Conservation (phyloP, 2,113 vertebrate genomes). For the Centropus unirufus region DNA sequence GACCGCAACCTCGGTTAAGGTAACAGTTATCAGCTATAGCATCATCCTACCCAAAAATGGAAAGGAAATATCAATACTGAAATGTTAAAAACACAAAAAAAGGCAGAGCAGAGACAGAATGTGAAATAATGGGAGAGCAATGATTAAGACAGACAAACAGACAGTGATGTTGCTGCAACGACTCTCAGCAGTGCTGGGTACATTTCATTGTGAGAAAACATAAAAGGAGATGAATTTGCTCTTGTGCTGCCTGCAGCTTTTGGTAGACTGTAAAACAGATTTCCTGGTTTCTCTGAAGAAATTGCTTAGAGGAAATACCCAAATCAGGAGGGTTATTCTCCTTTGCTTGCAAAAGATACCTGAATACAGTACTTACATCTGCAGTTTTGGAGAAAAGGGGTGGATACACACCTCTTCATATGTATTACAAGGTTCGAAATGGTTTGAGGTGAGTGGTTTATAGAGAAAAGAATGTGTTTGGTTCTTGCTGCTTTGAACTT, state of each 20-base stretch:
- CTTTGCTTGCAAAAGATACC: neutral
- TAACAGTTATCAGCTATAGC: neutral
- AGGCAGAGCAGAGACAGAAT: neutral
- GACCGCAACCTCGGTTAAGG: neutral
- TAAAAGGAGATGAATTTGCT: slow-evolving; percentile 38
- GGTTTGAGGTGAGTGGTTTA: neutral
- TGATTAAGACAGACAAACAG: slow-evolving; percentile 14
- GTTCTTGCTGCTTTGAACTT: neutral
- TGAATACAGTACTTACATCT: neutral
- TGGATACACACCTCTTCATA: neutral
- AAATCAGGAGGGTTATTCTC: neutral
- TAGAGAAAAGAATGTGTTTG: neutral
- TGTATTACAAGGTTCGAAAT: neutral
- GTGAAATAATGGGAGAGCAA: neutral
- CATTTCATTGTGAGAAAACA: slow-evolving; percentile 27
- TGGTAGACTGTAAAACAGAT: neutral
- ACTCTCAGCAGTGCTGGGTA: neutral
- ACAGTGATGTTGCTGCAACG: slow-evolving; percentile 23
- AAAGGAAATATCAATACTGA: slow-evolving; percentile 14
- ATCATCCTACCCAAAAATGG: slow-evolving; percentile 11
- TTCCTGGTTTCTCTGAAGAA: neutral
- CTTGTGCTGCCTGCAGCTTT: neutral
- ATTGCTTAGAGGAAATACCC: neutral
- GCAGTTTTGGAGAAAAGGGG: neutral
- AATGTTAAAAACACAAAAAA: slow-evolving; percentile 5